Evolutionary conservation across 1,140 invertebrate species (phyloP).

Genomic region (Lerema accius): DNA sequence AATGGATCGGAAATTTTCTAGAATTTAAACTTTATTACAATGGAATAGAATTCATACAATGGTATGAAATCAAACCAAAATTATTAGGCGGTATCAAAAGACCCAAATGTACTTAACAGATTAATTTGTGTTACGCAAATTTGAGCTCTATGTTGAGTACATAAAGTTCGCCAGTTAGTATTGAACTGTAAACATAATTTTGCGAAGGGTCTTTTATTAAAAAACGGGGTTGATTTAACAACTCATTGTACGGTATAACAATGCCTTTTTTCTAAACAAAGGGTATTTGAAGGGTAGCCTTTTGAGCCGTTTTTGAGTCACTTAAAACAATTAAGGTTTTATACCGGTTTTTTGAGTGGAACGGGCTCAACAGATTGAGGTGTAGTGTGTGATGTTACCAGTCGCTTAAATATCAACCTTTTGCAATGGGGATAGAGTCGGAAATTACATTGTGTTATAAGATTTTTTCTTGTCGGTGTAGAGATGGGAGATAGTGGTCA

Average conservation of each 20-base stretch:
- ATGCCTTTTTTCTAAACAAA: slow-evolving; percentile 28
- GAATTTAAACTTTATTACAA: slow-evolving; percentile 13
- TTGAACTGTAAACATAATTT: background rate
- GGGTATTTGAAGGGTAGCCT: slow-evolving; percentile 19
- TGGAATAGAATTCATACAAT: slow-evolving; percentile 2
- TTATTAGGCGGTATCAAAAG: slow-evolving; percentile 8
- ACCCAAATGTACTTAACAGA: background rate
- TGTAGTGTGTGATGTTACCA: background rate
- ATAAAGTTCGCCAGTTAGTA: background rate
- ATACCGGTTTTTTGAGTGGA: slow-evolving; percentile 25
- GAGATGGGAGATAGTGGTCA: slow-evolving; percentile 6
- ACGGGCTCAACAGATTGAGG: slow-evolving; percentile 20
- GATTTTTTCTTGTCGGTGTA: slow-evolving; percentile 1
- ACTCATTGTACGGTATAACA: slow-evolving; percentile 26
- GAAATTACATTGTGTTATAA: background rate
- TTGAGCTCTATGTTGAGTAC: background rate
- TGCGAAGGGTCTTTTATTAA: slow-evolving; percentile 4
- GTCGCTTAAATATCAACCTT: slow-evolving; percentile 2
- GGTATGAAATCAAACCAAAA: slow-evolving; percentile 1
- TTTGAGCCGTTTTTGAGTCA: slow-evolving; percentile 31
- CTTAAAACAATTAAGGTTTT: slow-evolving; percentile 34
- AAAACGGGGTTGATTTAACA: slow-evolving; percentile 31
- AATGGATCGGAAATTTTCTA: background rate
- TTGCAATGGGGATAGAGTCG: background rate
- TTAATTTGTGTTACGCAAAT: background rate